Percentiles rank a stretch among this genome's conserved stretches.
Evolutionary conservation across 2,888 invertebrate genomes (phyloP).

Genomic region (Andrena praecox): DNA sequence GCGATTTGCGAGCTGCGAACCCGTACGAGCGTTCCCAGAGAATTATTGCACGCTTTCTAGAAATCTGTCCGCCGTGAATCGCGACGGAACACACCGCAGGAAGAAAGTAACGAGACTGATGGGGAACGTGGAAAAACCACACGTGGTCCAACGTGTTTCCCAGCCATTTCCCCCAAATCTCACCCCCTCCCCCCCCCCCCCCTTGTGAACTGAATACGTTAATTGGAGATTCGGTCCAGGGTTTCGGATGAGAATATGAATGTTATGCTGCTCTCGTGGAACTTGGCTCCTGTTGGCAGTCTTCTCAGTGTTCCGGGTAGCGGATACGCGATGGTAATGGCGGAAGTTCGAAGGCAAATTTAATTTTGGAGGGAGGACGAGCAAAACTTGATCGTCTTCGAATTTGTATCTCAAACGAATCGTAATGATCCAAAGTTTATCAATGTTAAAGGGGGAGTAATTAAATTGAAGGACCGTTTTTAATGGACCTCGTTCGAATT

Average conservation of each 20-base stretch:
- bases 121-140: background rate
- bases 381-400: too few species aligned
- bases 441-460: background rate
- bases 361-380: too few species aligned
- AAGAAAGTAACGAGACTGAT: conserved; percentile 3
- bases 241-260: too few species aligned
- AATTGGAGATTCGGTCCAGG: background rate
- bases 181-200: too few species aligned
- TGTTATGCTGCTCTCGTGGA: too few species aligned
- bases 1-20: conserved; percentile 43
- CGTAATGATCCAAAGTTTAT: background rate
- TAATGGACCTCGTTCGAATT: too few species aligned
- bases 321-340: too few species aligned
- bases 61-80: conserved; percentile 43
- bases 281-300: too few species aligned
- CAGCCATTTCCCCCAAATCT: background rate
- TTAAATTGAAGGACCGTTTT: too few species aligned
- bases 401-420: background rate
- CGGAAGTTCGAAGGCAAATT: too few species aligned
- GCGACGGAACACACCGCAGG: conserved; percentile 5
- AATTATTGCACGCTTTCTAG: conserved; percentile 52
- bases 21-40: conserved; percentile 20
- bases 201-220: background rate
- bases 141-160: background rate
- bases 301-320: too few species aligned